Conservation (phyloP, 2,797 vertebrate genomes). For the Chiloscyllium punctatum region DNA sequence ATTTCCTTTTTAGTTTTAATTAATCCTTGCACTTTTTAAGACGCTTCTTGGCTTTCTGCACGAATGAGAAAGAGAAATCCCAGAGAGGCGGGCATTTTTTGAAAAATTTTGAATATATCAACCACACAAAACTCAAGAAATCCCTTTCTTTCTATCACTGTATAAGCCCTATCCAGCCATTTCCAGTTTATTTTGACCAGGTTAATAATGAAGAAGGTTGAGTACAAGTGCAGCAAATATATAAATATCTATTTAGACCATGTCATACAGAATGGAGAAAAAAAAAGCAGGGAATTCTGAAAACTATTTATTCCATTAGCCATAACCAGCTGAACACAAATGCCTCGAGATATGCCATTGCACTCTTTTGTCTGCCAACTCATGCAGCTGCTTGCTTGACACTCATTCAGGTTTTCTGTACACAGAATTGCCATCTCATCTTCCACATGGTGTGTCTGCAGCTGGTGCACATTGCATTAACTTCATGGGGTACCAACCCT, state of each 20-base stretch:
- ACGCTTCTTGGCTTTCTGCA: not conserved
- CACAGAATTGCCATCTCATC: not conserved
- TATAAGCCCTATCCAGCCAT: not conserved
- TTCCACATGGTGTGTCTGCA: slow-evolving; percentile 1
- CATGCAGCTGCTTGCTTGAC: slow-evolving; percentile 6
- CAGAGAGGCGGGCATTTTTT: not conserved
- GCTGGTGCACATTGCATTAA: not conserved
- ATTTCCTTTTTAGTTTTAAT: not conserved
- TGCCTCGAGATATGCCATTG: not conserved
- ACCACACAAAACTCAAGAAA: not conserved
- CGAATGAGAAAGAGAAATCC: not conserved
- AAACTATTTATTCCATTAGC: not conserved
- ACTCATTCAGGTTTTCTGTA: not conserved
- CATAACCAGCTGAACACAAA: slow-evolving; percentile 7
- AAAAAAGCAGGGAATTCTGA: not conserved
- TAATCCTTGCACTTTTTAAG: not conserved
- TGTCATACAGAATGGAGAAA: not conserved
- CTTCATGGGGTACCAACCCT: not conserved
- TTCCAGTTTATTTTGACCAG: not conserved
- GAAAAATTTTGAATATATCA: not conserved
- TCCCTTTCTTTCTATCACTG: not conserved
- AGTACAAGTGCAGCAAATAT: not conserved
- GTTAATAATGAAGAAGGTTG: not conserved
- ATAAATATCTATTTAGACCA: not conserved
- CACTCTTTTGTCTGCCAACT: not conserved